Evolutionary conservation across 2,797 vertebrate genomes (phyloP).

Genomic region (Acrossocheilus wenchowensis): DNA sequence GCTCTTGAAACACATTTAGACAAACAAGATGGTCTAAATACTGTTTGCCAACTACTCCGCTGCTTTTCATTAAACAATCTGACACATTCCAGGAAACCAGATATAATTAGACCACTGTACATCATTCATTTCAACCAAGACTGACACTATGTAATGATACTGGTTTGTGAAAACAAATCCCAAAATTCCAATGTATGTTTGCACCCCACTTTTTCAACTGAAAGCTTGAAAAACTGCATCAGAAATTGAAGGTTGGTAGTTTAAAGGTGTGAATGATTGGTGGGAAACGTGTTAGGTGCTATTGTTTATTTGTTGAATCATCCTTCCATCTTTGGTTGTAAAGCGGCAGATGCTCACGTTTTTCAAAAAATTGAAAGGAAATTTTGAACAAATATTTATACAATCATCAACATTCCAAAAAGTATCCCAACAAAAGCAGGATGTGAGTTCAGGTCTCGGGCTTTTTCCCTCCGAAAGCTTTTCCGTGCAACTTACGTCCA

Average conservation of each 20-base stretch:
- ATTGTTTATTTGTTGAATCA: conserved; percentile 49
- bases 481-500: conserved; percentile 61
- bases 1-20: conserved; percentile 22
- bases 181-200: background rate
- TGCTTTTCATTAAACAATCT: background rate
- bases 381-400: conserved; percentile 74
- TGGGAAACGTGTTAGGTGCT: conserved; percentile 19
- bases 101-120: background rate
- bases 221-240: too few species aligned
- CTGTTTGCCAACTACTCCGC: background rate
- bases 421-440: conserved; percentile 78
- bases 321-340: conserved; percentile 30
- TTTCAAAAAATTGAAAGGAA: conserved; percentile 60
- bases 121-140: conserved; percentile 6
- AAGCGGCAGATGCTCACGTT: conserved; percentile 56
- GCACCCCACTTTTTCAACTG: background rate
- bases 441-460: conserved; percentile 71
- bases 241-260: background rate
- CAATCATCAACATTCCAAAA: conserved; percentile 70
- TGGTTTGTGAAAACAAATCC: background rate
- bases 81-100: background rate
- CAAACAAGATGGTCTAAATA: conserved; percentile 14
- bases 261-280: background rate
- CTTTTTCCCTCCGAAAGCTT: conserved; percentile 55
- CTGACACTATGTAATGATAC: background rate